Conservation (phyloP, 2,113 vertebrate species). For the Theristicus caerulescens region DNA sequence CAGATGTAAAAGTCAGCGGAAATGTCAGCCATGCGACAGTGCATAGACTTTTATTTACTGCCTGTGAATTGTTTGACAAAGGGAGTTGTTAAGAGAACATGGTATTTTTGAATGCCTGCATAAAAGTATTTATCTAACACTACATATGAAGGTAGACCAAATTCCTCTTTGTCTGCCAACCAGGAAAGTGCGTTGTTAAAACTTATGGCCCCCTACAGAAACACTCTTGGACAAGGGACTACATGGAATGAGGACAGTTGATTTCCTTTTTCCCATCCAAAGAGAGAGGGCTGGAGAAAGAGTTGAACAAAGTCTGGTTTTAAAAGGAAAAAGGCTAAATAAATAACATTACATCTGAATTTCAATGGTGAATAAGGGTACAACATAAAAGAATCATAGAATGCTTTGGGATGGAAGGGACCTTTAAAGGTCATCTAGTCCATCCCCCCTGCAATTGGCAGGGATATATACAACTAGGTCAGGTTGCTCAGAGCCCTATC, state of each 20-base stretch:
- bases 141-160: background rate
- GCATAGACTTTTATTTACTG: background rate
- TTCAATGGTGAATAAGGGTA: background rate
- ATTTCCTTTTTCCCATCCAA: background rate
- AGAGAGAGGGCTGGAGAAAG: background rate
- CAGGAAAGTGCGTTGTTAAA: background rate
- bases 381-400: background rate
- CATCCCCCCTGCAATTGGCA: too few species aligned
- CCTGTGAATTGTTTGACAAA: background rate
- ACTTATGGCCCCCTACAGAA: background rate
- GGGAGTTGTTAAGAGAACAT: background rate
- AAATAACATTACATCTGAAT: background rate
- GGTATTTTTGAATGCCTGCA: background rate
- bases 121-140: background rate
- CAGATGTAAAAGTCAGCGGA: background rate
- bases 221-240: background rate
- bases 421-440: too few species aligned
- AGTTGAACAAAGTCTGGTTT: background rate
- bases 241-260: rapidly evolving
- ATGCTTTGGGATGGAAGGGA: too few species aligned
- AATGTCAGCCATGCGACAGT: background rate
- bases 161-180: background rate
- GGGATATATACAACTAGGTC: too few species aligned
- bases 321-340: background rate
- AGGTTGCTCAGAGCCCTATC: too few species aligned